Conservation (phyloP, 2,113 vertebrate species). For the Thunnus thynnus region DNA sequence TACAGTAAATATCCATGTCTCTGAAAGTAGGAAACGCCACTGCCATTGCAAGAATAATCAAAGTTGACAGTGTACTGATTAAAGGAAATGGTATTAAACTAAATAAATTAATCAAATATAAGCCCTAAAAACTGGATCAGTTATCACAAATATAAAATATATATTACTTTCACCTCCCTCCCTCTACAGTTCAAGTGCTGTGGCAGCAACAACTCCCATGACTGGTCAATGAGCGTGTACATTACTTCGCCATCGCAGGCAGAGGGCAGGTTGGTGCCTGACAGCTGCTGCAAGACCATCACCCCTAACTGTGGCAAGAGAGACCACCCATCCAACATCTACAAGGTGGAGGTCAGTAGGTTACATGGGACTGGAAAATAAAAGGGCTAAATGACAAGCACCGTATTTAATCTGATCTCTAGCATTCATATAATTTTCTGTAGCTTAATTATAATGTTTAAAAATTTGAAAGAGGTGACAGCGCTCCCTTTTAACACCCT, state of each 20-base stretch:
- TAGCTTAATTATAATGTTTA: no score
- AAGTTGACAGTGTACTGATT: neutral
- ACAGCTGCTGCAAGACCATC: constrained; percentile 92
- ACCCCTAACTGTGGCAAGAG: constrained; percentile 84
- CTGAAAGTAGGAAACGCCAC: neutral
- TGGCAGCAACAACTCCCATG: constrained; percentile 88
- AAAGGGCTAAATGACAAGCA: neutral
- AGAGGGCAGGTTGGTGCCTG: constrained; percentile 83
- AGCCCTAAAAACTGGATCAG: neutral
- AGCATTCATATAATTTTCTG: no score
- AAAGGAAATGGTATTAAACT: neutral
- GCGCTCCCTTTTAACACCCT: no score
- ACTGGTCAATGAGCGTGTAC: constrained; percentile 87
- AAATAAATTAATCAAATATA: neutral
- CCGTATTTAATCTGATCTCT: neutral
- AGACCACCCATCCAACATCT: constrained; percentile 92
- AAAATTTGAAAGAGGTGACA: no score
- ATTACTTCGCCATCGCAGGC: constrained; percentile 71
- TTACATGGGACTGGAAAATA: neutral
- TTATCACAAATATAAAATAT: no score
- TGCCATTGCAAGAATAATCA: neutral
- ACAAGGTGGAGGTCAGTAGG: constrained; percentile 89
- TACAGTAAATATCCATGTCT: neutral
- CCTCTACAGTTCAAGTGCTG: constrained; percentile 89
- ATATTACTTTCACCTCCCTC: neutral